A percentile compares a stretch with the other conserved stretches of the same genome.
Conservation (phyloP, 92 coral and sea anemone genomes). For the Actinostola sp. region DNA sequence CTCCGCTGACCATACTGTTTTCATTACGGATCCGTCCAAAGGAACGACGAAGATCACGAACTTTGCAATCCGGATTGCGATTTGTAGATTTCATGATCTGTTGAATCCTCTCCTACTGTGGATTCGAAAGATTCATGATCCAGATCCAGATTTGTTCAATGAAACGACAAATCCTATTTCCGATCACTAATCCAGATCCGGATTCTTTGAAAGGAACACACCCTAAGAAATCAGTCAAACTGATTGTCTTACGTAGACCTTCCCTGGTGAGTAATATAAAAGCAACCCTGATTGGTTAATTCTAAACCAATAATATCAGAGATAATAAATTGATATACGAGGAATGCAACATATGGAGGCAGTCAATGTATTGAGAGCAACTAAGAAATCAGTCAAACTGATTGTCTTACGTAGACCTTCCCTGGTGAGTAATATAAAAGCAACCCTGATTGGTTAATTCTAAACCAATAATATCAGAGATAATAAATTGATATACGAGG, state of each 20-base stretch:
- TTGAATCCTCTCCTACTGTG: too few species aligned
- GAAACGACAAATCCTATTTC: too few species aligned
- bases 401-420: conserved; percentile 83
- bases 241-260: conserved; percentile 84
- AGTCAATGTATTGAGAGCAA: conserved; percentile 84
- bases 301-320: background rate
- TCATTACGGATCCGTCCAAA: too few species aligned
- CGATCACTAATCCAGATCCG: too few species aligned
- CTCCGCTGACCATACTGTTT: too few species aligned
- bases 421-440: conserved; percentile 48
- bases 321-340: conserved; percentile 17
- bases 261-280: conserved; percentile 53
- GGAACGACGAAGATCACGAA: too few species aligned
- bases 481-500: conserved; percentile 25
- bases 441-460: background rate
- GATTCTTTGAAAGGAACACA: too few species aligned
- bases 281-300: background rate
- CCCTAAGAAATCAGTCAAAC: conserved; percentile 74
- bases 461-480: background rate
- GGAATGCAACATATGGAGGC: conserved; percentile 93
- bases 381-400: conserved; percentile 77
- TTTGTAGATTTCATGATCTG: too few species aligned
- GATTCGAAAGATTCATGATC: too few species aligned
- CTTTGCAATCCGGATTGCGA: too few species aligned
- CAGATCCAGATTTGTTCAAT: too few species aligned